phyloP scores from a whole-genome alignment of 1,140 invertebrate genomes.

The Drosophila sp. region DNA sequence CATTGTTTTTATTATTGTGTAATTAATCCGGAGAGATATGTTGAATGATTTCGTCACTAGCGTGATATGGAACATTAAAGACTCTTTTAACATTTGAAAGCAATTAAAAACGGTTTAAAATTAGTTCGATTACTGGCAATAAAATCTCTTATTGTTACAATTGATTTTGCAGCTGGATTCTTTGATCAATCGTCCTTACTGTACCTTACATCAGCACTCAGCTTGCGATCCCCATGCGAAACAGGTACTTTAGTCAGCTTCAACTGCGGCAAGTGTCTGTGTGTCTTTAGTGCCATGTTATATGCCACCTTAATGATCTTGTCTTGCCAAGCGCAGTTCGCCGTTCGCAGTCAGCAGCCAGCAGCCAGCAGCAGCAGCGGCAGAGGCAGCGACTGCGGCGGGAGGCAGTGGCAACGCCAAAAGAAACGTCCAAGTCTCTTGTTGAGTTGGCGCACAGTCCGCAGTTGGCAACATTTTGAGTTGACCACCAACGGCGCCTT shows the following conservation, averaged over 20 bases:
- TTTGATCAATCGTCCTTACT: slow-evolving; percentile 10
- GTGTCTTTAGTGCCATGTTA: slow-evolving; percentile 83
- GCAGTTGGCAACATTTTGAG: slow-evolving; percentile 69
- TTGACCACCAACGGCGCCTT: slow-evolving; percentile 84
- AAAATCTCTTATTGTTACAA: no score
- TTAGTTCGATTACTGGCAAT: no score
- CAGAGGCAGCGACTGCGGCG: slow-evolving; percentile 3
- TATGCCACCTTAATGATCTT: slow-evolving; percentile 84
- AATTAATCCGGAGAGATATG: no score
- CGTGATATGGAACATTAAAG: no score
- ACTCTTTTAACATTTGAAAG: no score
- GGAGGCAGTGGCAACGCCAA: slow-evolving; percentile 17
- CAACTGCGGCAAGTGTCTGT: slow-evolving; percentile 73
- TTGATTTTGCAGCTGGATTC: neutral
- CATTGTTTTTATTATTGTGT: no score
- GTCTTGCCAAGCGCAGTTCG: slow-evolving; percentile 72
- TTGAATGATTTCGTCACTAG: no score
- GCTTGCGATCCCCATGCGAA: slow-evolving; percentile 56
- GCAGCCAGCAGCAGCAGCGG: slow-evolving; percentile 19
- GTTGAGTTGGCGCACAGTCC: slow-evolving; percentile 34
- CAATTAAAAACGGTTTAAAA: no score
- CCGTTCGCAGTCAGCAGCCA: slow-evolving; percentile 27
- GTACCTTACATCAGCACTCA: slow-evolving; percentile 30
- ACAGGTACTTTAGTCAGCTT: slow-evolving; percentile 69
- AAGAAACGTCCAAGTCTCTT: slow-evolving; percentile 40